Evolutionary conservation across 2,888 invertebrate genomes (phyloP).

Genomic region (Ochlodes sylvanus): DNA sequence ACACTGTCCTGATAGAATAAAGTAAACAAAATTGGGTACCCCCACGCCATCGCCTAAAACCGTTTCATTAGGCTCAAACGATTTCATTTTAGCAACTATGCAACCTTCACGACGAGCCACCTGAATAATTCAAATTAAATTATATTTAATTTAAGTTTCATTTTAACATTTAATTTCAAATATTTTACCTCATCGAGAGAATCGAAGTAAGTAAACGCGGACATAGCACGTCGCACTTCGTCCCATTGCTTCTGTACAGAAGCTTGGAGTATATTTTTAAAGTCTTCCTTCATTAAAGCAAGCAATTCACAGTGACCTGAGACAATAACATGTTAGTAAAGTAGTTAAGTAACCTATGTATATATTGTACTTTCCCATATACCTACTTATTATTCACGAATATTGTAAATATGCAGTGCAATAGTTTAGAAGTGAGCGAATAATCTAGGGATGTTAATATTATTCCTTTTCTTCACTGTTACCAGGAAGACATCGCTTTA

Average conservation of each 20-base stretch:
- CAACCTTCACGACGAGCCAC: conserved; percentile 87
- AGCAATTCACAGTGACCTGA: conserved; percentile 86
- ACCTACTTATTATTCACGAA: too few relatives aligned
- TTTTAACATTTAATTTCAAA: neutral
- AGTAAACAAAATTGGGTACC: conserved; percentile 79
- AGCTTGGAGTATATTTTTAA: conserved; percentile 85
- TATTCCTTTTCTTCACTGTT: too few relatives aligned
- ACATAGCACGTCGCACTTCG: conserved; percentile 85
- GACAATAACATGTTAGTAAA: too few relatives aligned
- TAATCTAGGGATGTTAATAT: too few relatives aligned
- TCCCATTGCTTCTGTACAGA: conserved; percentile 87
- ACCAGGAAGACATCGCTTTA: too few relatives aligned
- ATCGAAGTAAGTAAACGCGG: conserved; percentile 87
- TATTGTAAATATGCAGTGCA: too few relatives aligned
- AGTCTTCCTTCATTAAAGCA: conserved; percentile 86
- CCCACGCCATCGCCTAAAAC: conserved; percentile 82
- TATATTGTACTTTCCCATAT: too few relatives aligned
- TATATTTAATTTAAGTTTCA: neutral
- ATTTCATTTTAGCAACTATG: conserved; percentile 86
- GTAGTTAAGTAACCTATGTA: too few relatives aligned
- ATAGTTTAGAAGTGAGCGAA: too few relatives aligned
- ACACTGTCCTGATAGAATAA: conserved; percentile 85
- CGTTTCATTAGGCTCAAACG: conserved; percentile 82
- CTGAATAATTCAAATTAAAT: conserved; percentile 49
- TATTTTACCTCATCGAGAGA: conserved; percentile 76